Evolutionary conservation across 2,113 vertebrate genomes (phyloP).

Genomic region (Heterotilapia buettikoferi): DNA sequence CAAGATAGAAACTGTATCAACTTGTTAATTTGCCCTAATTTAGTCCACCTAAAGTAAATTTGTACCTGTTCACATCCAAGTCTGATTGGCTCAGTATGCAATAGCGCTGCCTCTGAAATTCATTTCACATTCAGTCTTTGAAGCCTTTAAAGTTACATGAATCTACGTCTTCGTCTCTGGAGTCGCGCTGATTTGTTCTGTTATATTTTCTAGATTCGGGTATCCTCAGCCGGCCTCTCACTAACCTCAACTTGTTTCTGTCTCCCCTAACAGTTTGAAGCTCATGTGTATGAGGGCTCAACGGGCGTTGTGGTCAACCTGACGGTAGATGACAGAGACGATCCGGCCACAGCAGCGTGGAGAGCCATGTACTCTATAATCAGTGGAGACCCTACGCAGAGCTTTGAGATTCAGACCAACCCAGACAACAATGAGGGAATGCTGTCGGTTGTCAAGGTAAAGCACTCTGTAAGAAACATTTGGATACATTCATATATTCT

Average conservation of each 20-base stretch:
- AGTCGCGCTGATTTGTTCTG: neutral
- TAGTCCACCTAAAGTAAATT: neutral
- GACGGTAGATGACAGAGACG: constrained; percentile 89
- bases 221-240: neutral
- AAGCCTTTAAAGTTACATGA: neutral
- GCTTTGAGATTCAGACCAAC: constrained; percentile 93
- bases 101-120: neutral
- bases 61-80: neutral
- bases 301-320: constrained; percentile 90
- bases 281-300: constrained; percentile 84
- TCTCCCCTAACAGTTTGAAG: constrained; percentile 80
- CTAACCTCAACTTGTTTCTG: neutral
- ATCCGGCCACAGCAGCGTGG: constrained; percentile 87
- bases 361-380: constrained; percentile 92
- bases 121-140: neutral
- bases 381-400: constrained; percentile 86
- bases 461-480: neutral
- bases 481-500: neutral
- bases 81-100: neutral
- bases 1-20: neutral
- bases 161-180: neutral
- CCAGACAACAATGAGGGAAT: constrained; percentile 94
- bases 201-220: neutral
- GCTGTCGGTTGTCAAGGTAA: constrained; percentile 92
- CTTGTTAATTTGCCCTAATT: neutral